phyloP scores from a whole-genome alignment of 2,888 invertebrate genomes.

The Thyatira batis region DNA sequence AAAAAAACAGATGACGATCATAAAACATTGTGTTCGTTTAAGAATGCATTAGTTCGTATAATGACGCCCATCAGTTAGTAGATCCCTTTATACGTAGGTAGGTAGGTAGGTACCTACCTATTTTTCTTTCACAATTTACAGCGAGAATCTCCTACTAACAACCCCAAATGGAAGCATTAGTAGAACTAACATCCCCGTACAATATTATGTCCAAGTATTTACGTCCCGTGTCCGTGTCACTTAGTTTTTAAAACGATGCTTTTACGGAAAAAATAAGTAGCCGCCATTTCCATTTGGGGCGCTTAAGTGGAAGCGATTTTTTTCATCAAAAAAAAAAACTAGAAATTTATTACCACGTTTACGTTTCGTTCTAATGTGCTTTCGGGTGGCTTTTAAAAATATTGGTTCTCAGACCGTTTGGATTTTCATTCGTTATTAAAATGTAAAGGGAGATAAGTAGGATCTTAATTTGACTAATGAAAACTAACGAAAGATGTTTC shows the following conservation, averaged over 20 bases:
- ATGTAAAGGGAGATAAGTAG: neutral
- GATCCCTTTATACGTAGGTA: no score
- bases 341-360: conserved; percentile 59
- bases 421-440: conserved; percentile 15
- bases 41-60: no score
- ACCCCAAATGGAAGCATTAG: conserved; percentile 67
- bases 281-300: conserved; percentile 65
- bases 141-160: conserved; percentile 42
- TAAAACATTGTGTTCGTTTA: no score
- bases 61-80: no score
- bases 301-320: conserved; percentile 62
- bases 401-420: conserved; percentile 38
- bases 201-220: conserved; percentile 50
- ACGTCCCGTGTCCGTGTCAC: conserved; percentile 50
- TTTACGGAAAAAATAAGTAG: conserved; percentile 68
- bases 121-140: conserved; percentile 30
- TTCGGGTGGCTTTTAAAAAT: conserved; percentile 53
- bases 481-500: neutral
- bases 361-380: conserved; percentile 57
- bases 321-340: conserved; percentile 34
- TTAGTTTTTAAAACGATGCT: conserved; percentile 65
- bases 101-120: neutral
- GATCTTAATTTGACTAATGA: neutral
- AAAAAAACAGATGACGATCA: no score
- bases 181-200: conserved; percentile 60